Conservation (phyloP, 2,797 vertebrate species). For the Eidolon dupreanum region DNA sequence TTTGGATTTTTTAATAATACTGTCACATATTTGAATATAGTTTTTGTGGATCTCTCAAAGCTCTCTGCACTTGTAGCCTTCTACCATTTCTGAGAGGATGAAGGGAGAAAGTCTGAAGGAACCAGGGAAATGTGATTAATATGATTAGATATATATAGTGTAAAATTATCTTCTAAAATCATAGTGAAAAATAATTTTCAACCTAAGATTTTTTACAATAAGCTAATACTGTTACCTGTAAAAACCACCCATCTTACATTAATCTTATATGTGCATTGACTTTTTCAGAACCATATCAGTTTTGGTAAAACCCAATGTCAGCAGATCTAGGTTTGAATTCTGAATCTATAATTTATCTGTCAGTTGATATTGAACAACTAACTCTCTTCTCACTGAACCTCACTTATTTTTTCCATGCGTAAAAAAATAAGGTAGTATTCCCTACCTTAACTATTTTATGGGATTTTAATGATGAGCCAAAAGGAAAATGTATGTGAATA, state of each 20-base stretch:
- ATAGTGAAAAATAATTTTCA: neutral
- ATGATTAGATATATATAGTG: neutral
- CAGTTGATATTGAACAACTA: neutral
- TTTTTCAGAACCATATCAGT: neutral
- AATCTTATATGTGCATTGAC: neutral
- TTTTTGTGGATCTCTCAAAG: neutral
- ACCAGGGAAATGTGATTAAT: neutral
- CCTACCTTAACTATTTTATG: neutral
- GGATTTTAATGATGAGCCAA: neutral
- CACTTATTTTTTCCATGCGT: neutral
- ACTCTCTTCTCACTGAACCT: neutral
- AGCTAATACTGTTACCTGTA: neutral
- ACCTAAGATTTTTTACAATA: neutral
- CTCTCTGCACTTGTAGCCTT: neutral
- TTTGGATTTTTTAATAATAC: slow-evolving; percentile 10
- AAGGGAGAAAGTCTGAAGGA: neutral
- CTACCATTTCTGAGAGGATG: neutral
- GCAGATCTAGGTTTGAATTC: neutral
- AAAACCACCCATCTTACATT: neutral
- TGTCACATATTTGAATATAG: neutral
- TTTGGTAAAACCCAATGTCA: neutral
- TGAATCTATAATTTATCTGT: neutral
- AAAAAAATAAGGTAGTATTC: neutral
- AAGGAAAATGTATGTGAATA: neutral
- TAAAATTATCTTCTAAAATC: neutral